Base-by-base conservation (phyloP, 2,888 invertebrate species). In the Saturnia japonica region DNA sequence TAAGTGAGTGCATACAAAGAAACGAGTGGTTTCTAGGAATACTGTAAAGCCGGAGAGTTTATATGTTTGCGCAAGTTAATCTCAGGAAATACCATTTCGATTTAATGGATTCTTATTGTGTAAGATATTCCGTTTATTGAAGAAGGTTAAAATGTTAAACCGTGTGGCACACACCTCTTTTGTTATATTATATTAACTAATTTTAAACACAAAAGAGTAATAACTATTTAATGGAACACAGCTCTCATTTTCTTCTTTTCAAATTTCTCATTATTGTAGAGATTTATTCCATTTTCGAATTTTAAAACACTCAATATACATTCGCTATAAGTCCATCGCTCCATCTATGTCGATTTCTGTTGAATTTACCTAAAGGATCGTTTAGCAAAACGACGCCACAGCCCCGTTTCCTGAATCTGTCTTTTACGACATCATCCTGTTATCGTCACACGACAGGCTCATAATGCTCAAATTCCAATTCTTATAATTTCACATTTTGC, bases 371-470 rank as follows among this genome's bases (percentile, higher is more conserved):
- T 77, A 75, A 71, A 71, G 72, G 71, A 75, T 74, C 74, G 76
- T 77, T 77, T 70, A 69, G 57, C 51, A 40, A 66, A 77, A 78
- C 77, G 80, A 75, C 76, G 78, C 77, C 78, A 80, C 75, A 78
- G 78, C 74, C 77, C 77, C 76, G 79, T 81, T 85, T 81, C 80
- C 77, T 78, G 76, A 72, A 79, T 76, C 75, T 77, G 78, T 75
- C 80, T 85, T 85, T 87, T 83, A 87, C 78, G 83, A 80, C 80
- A 75, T 85, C 76, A 87, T 87, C 79, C 78, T 74, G 82, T 82
- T 87, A 88, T 88, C 88, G 74, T 74, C 57, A 68, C 66, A 70
- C 28, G 72, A 75, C 85, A 85, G 85, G 81, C 84, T 77, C 72
- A 71, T 68, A 71, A 70, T 70, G 72, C 69, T 72, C 73, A 74